Conservation (phyloP, 1,140 invertebrate genomes). For the Harpegnathos saltator region DNA sequence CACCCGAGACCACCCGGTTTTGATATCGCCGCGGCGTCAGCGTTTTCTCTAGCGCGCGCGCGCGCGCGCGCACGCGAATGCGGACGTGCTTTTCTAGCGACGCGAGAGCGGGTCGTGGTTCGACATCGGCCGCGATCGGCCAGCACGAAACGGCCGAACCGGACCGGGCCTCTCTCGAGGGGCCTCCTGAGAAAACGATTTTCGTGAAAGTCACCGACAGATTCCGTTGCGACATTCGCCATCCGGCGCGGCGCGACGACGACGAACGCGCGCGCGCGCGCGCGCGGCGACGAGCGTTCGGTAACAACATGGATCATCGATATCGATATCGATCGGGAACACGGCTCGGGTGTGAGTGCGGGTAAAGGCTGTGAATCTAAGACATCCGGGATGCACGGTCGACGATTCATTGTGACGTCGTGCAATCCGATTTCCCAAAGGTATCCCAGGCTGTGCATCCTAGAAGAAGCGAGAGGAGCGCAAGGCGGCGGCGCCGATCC, state of each 20-base stretch:
- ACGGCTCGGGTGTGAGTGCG: conserved; percentile 42
- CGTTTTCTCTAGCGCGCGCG: too few species aligned
- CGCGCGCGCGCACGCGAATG: too few species aligned
- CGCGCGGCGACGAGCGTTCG: not conserved
- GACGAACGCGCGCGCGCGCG: too few species aligned
- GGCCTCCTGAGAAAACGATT: conserved; percentile 56
- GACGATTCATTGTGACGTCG: conserved; percentile 67
- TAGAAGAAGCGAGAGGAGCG: conserved; percentile 31
- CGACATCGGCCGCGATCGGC: not conserved
- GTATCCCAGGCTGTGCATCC: conserved; percentile 58
- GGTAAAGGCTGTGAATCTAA: conserved; percentile 69
- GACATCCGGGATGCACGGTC: conserved; percentile 63
- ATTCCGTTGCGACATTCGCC: conserved; percentile 60
- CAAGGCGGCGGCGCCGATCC: not conserved
- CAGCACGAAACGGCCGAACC: not conserved
- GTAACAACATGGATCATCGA: conserved; percentile 6
- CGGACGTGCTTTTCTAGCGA: too few species aligned
- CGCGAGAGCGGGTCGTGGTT: not conserved
- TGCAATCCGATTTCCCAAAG: conserved; percentile 69
- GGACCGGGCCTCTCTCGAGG: not conserved
- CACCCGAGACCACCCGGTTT: conserved; percentile 4
- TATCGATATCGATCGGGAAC: conserved; percentile 13
- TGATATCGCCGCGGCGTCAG: not conserved
- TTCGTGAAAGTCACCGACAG: conserved; percentile 66
- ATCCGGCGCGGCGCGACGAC: not conserved